Base-by-base conservation (phyloP, 2,888 invertebrate species). In the Chironomus tentans region DNA sequence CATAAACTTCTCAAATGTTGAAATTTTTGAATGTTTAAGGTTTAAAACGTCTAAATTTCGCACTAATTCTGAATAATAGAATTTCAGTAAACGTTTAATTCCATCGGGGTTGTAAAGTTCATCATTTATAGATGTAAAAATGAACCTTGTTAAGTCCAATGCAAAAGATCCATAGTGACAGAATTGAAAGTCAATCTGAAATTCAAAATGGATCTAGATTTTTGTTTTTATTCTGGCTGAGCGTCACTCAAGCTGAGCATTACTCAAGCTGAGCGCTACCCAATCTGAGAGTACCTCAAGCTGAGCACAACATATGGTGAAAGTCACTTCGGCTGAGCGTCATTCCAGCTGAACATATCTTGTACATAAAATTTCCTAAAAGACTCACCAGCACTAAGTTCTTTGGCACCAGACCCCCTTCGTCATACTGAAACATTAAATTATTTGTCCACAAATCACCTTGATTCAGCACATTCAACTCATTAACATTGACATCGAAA, bases 401-500 rank as follows among this genome's bases (percentile, higher is more conserved):
- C 77, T 83, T 82, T 76, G 79, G 78, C 4, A 82, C 77, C 77
- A 80, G 80, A 48, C 80, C 81, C 50, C 80, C 76, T 10, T 78
- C 70, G 68, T 81, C 77, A 78, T 83, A 83, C 12, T 80, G 80
- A 79, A 86, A 86, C 83, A 87, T 83, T 79, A 86, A 85, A 79
- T 87, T 87, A 77, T 86, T 86, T 15, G 85, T 82, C 87, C 87
- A 87, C 2, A 86, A 81, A 78, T 87, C 87, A 10, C 86, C 86
- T 78, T 87, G 87, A 79, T 85, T 86, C 61, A 87, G 80, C n/a
- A 86, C 86, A 28, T 85, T 84, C 70, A 86, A 82, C 13, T 78
- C 77, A 28, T 61, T 50, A 10, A 22, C 22, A 4, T 73, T 15
- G 3, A 50, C 56, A 28, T 73, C 72, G 21, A 73, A 73, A 10